These are phyloP conservation scores for Oncorhynchus tshawytscha DNA, from an alignment of 2,113 vertebrate genomes.

Conservation along the genomic window DNA sequence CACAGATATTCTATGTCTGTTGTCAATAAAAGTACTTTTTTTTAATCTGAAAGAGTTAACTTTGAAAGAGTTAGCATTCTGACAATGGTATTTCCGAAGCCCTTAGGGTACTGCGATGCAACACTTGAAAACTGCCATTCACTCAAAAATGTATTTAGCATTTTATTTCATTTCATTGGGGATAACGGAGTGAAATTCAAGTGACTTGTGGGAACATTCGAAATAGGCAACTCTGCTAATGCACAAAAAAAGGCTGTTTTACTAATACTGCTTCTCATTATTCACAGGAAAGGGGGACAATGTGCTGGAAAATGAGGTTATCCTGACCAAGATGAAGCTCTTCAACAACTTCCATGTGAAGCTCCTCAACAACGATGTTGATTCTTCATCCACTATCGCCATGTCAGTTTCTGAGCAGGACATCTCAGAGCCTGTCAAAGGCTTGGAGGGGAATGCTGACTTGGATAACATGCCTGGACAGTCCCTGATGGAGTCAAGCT, in stretches of 20 bases:
- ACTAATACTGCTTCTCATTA: slow-evolving; percentile 29
- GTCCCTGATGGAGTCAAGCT: slow-evolving; percentile 21
- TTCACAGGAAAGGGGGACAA: slow-evolving; percentile 75
- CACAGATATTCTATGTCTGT: slow-evolving; percentile 13
- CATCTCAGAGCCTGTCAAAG: slow-evolving; percentile 22
- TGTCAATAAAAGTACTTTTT: too few relatives aligned
- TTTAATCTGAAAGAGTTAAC: too few relatives aligned
- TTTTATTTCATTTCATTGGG: slow-evolving; percentile 26
- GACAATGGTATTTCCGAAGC: slow-evolving; percentile 8
- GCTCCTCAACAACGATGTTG: slow-evolving; percentile 44
- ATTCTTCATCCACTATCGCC: slow-evolving; percentile 52
- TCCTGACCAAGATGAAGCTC: slow-evolving; percentile 85
- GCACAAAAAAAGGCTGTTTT: background rate
- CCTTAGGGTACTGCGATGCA: background rate
- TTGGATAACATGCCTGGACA: slow-evolving; percentile 19
- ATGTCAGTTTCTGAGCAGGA: slow-evolving; percentile 52
- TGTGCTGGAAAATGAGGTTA: slow-evolving; percentile 74
- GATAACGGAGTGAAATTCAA: background rate
- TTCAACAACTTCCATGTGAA: slow-evolving; percentile 69
- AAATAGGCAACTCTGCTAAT: background rate
- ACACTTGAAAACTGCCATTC: slow-evolving; percentile 17
- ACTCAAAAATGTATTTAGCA: slow-evolving; percentile 27
- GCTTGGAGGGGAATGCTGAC: slow-evolving; percentile 35
- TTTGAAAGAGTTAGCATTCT: too few relatives aligned
- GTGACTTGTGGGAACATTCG: slow-evolving; percentile 11